Base-by-base conservation (phyloP, 1,140 invertebrate species). In the Aphidius gifuensis region DNA sequence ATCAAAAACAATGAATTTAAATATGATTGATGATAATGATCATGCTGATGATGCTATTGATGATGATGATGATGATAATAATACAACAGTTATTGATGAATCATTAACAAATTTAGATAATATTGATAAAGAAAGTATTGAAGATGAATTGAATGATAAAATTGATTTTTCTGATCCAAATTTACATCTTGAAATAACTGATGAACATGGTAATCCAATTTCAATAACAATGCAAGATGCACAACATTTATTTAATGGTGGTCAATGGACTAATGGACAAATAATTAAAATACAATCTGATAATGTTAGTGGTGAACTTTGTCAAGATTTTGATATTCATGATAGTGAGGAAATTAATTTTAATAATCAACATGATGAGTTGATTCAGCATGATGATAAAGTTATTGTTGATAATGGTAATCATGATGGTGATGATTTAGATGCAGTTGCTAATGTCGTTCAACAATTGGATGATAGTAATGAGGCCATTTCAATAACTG, bases 181-280 rank as follows among this genome's bases (percentile, higher is more conserved):
- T 67, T 69, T 80, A 43, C 79, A 80, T 45, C 64, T 80, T 6
- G 73, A 88, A 82, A 83, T 89, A 39, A 85, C 85, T 5, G 88
- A 88, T 75, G 83, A 86, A 65, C 82, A 86, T 57, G 88, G 88
- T 9, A 89, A 88, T 75, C 83, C 86, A 6, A 80, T 90, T 42
- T 86, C 85, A 58, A 83, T 90, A 64, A 87, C 87, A 0, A 85
- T 87, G 66, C 83, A 86, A 68, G 86, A 89, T 71, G 87, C 87
- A 7, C 74, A 81, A 60, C 79, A 82, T 44, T 72, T 84, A 63
- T 64, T 84, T 16, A 78, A 82, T 0, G 78, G 83, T 53, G 82
- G 82, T 60, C 80, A 78, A 50, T 75, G 84, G 54, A 73, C 71
- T 40, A 70, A 79, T 47, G 71, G 72, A 5, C 79, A 82, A 64